Base-by-base conservation (phyloP, 2,113 vertebrate species). In the Rhipidura dahli region DNA sequence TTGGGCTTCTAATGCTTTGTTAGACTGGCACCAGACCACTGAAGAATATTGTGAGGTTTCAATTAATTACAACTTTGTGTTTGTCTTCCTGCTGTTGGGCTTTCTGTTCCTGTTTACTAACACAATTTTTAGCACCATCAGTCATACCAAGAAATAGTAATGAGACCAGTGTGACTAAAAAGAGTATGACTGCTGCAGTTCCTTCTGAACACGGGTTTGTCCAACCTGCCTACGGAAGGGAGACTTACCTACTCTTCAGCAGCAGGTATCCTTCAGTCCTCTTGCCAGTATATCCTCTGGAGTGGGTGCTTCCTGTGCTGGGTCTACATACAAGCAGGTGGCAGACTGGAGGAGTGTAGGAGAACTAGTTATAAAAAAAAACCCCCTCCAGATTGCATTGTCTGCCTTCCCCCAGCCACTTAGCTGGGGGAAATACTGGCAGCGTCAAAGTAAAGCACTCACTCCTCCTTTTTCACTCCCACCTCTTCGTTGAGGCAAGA, bases 341-440 rank as follows among this genome's bases (percentile, higher is more conserved):
- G 89, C 95, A 97, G 95, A 97, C 96, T 95, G 94, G 86, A 91
- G 96, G 89, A 96, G 96, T 95, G 95, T 97, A 94, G 96, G 95
- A 96, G 89, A 95, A 35, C 57, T 65, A 44, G 93, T 91, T 92
- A 87, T 37, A 92, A 68, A 94, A 94, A 91, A 91, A 35, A 13
- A n/a, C n/a, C n/a, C 14, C 47, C 80, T 96, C 94, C 96, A 97
- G 95, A 97, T 97, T 97, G 95, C 94, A 97, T 96, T 96, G 95
- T 96, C 94, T 97, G 95, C 69, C 57, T 91, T 96, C 80, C 77
- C 65, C 93, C 75, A 1, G 5, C 87, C 78, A 85, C 89, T 94
- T 85, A 61, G 70, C 66, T 17, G 78, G 89, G 84, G 95, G 77
- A 95, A 96, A 85, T 75, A 91, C 94, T 96, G 84, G 89, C 94